A percentile compares a stretch with the other conserved stretches of the same genome.
Conservation (phyloP, 2,113 vertebrate genomes). For the Vulpes ferrilata region DNA sequence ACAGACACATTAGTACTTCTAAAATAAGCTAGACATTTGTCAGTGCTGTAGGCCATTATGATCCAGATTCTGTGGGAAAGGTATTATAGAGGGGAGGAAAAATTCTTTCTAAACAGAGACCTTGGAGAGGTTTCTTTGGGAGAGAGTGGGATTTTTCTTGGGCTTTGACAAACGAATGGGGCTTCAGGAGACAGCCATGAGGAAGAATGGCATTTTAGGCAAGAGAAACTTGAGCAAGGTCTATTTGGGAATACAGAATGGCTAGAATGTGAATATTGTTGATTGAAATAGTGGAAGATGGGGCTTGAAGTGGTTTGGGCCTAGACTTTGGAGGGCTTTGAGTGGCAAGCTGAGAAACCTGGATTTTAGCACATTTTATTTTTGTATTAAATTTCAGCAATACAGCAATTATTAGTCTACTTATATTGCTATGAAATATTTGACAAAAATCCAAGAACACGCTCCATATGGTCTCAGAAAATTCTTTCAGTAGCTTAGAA, state of each 20-base stretch:
- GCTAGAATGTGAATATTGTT: not conserved
- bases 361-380: conserved; percentile 47
- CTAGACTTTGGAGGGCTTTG: not conserved
- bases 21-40: conserved; percentile 5
- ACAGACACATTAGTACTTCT: conserved; percentile 2
- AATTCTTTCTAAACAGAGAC: conserved; percentile 1
- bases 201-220: not conserved
- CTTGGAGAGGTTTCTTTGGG: not conserved
- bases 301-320: not conserved
- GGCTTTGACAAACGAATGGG: not conserved
- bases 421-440: conserved; percentile 40
- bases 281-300: not conserved
- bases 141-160: not conserved
- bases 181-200: not conserved
- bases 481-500: conserved; percentile 50
- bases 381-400: conserved; percentile 47
- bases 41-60: not conserved
- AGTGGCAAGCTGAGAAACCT: conserved; percentile 4
- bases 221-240: not conserved
- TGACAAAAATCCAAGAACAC: conserved; percentile 42
- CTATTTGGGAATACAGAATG: not conserved
- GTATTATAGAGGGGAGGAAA: not conserved
- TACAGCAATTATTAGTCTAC: not conserved
- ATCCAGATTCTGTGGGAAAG: not conserved
- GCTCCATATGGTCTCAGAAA: not conserved